Percentiles rank a stretch among this genome's conserved stretches.
phyloP scores from a whole-genome alignment of 2,797 vertebrate species.

The Pelobates cultripes region DNA sequence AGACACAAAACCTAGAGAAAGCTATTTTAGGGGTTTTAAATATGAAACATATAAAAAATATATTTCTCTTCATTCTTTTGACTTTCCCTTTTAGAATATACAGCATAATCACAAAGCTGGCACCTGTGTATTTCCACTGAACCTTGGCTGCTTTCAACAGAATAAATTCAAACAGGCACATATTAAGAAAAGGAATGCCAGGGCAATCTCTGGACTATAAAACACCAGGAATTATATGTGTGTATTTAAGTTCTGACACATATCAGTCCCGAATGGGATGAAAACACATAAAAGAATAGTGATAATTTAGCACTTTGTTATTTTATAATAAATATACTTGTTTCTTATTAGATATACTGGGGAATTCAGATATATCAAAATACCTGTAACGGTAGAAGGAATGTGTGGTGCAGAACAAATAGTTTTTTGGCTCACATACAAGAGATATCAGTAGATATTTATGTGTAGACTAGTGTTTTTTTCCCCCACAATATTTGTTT shows the following conservation, averaged over 20 bases:
- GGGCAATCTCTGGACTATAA: not conserved
- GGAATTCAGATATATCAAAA: not conserved
- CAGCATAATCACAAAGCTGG: slow-evolving; percentile 3
- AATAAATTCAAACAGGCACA: not conserved
- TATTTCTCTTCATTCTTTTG: not conserved
- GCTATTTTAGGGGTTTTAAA: no score
- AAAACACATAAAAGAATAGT: not conserved
- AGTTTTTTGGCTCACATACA: not conserved
- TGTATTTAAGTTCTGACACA: slow-evolving; percentile 14
- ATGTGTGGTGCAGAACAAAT: not conserved
- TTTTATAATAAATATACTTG: slow-evolving; percentile 9
- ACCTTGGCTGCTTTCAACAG: not conserved
- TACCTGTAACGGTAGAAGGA: not conserved
- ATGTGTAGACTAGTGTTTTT: not conserved
- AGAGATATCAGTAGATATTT: not conserved
- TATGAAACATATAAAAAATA: not conserved
- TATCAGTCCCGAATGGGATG: slow-evolving; percentile 1
- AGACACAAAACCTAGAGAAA: no score
- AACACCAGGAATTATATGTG: not conserved
- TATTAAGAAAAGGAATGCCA: not conserved
- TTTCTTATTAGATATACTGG: not conserved
- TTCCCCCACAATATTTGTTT: not conserved
- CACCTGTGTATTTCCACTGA: not conserved
- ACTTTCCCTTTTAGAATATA: slow-evolving; percentile 1
- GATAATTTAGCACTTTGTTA: not conserved